Percentiles rank a stretch among this genome's conserved stretches.
Conservation (phyloP, 2,888 invertebrate genomes). For the Deilephila elpenor region DNA sequence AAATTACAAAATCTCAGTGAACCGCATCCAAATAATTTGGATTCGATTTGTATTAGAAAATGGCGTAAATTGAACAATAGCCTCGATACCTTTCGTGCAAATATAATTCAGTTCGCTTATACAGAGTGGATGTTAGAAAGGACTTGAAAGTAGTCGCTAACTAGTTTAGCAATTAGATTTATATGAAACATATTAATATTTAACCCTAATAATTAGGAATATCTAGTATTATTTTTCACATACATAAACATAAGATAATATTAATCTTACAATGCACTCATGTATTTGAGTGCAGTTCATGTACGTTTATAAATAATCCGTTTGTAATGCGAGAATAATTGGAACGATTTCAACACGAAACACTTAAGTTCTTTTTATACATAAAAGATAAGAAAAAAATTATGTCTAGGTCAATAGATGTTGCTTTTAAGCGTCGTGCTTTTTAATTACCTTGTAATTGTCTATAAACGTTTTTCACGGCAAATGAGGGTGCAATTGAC, state of each 20-base stretch:
- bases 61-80: conserved; percentile 24
- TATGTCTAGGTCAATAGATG: conserved; percentile 37
- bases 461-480: conserved; percentile 48
- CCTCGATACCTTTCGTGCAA: not conserved
- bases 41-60: conserved; percentile 28
- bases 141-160: conserved; percentile 16
- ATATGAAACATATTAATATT: too few species aligned
- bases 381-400: conserved; percentile 35
- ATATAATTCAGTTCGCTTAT: not conserved
- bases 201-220: too few species aligned
- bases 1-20: conserved; percentile 45
- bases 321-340: conserved; percentile 23
- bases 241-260: not conserved
- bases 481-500: conserved; percentile 52
- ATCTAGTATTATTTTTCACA: too few species aligned
- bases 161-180: conserved; percentile 2
- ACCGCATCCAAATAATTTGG: conserved; percentile 27
- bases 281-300: not conserved
- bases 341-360: conserved; percentile 28
- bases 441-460: conserved; percentile 48
- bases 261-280: not conserved
- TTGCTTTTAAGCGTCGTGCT: conserved; percentile 38
- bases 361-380: conserved; percentile 24
- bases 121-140: not conserved
- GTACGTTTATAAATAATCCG: not conserved